Percentiles rank a stretch among this genome's conserved stretches.
Evolutionary conservation across 2,888 invertebrate species (phyloP).

Genomic region (Adela reaumurella): DNA sequence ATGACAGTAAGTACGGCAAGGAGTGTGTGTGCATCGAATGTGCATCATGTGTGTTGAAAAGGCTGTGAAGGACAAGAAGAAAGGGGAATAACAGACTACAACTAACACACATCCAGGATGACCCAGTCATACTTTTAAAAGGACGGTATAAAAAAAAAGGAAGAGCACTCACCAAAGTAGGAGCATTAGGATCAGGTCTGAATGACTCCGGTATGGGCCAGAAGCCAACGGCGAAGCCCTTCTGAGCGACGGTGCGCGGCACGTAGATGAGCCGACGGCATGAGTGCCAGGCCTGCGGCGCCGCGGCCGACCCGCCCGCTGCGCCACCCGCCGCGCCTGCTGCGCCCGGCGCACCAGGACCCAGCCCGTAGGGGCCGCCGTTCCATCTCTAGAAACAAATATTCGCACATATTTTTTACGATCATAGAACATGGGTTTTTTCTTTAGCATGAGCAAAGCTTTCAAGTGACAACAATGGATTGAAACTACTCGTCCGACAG

Average conservation of each 20-base stretch:
- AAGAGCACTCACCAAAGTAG: slow-evolving; percentile 61
- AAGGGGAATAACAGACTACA: no score
- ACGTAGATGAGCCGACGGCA: slow-evolving; percentile 89
- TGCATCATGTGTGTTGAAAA: no score
- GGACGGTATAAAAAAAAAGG: no score
- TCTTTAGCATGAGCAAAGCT: no score
- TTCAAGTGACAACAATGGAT: no score
- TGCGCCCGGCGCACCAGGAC: slow-evolving; percentile 28
- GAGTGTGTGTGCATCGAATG: no score
- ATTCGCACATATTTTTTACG: background rate
- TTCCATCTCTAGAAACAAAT: slow-evolving; percentile 38
- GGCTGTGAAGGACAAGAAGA: no score
- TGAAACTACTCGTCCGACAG: no score
- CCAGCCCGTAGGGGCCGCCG: slow-evolving; percentile 36
- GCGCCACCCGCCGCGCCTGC: slow-evolving; percentile 29
- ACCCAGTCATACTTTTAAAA: no score
- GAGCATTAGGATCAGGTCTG: slow-evolving; percentile 90
- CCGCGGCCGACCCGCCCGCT: slow-evolving; percentile 32
- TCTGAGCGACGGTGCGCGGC: slow-evolving; percentile 84
- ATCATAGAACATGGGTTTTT: no score
- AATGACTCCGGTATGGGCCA: slow-evolving; percentile 99
- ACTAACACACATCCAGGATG: no score
- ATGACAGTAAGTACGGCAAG: no score
- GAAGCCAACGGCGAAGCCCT: slow-evolving; percentile 89
- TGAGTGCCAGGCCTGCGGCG: slow-evolving; percentile 80